Evolutionary conservation across 2,888 invertebrate genomes (phyloP), one percentile per base, ranked within the genome.

Genomic region (Galerucella nymphaeae): DNA sequence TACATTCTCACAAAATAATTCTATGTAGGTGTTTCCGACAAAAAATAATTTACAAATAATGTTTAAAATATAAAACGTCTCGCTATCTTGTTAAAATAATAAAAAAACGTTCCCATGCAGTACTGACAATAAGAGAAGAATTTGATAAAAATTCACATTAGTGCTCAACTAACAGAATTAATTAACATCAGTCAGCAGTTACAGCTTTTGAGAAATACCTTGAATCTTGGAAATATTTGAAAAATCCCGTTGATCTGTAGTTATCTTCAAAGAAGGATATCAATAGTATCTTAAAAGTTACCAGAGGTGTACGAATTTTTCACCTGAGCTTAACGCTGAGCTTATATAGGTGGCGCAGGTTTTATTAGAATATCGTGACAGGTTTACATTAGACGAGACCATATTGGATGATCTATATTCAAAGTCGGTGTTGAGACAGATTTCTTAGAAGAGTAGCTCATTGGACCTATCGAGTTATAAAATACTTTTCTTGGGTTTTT

Each of bases 51-150:
- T 10, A 45, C 45, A 45, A 45, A 45, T 45, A 45, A 38, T 38
- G 45, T 45, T 45, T 45, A 45, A 14, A 10, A 53, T 2, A 53
- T 16, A 18, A 23, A 16, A 53, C 16, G 2, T 18, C 16, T 53
- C 11, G 18, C 16, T 53, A 16, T 10, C 16, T 18, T 53, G 59
- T 59, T 38, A n/a, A 38, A 38, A 38, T 59, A 18, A 55, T 38
- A 57, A 14, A n/a, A 58, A 38, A 38, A 38, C 14, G 38, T 73
- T 76, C 71, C 66, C 63, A 63, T 67, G 66, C 41, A 71, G 65
- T 70, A 73, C 66, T 76, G 73, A 76, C 76, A 77, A 76, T 77
- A 76, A 74, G 73, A 62, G 68, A 74, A 70, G 76, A 74, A 77
- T 77, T 69, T 73, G 66, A 72, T 66, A 68, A 71, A 67, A 76